A percentile compares a stretch with the other conserved stretches of the same genome.
phyloP scores from a whole-genome alignment of 2,113 vertebrate species.

The Triplophysa tibetana region DNA sequence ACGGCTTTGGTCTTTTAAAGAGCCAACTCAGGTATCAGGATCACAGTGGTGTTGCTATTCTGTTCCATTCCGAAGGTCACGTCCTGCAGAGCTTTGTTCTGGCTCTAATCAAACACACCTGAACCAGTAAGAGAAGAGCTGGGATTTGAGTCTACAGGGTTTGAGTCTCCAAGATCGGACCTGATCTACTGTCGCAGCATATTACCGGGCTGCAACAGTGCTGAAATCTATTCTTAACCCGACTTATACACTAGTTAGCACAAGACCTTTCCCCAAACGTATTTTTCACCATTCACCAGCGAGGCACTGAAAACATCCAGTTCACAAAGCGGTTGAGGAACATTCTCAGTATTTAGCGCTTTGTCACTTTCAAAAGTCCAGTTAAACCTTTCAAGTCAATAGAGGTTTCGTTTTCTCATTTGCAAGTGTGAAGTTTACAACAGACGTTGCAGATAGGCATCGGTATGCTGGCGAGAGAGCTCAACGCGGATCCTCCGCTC shows the following conservation, averaged over 20 bases:
- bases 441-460: constrained; percentile 30
- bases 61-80: too few species aligned
- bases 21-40: too few species aligned
- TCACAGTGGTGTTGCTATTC: too few species aligned
- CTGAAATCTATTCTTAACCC: not conserved
- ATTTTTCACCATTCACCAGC: not conserved
- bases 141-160: too few species aligned
- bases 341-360: constrained; percentile 9
- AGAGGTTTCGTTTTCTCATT: constrained; percentile 47
- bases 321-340: constrained; percentile 3
- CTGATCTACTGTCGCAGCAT: too few species aligned
- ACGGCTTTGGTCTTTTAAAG: too few species aligned
- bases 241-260: not conserved
- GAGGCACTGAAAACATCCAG: not conserved
- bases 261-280: not conserved
- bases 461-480: constrained; percentile 25
- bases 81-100: too few species aligned
- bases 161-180: too few species aligned
- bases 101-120: too few species aligned
- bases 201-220: too few species aligned
- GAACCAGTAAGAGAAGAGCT: too few species aligned
- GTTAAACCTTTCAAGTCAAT: constrained; percentile 22
- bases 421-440: constrained; percentile 47
- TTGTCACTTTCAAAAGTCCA: constrained; percentile 28
- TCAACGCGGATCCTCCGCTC: constrained; percentile 31